These are phyloP conservation scores for Apoda limacodes DNA, from an alignment of 2,888 invertebrate species.

Conservation along the genomic window DNA sequence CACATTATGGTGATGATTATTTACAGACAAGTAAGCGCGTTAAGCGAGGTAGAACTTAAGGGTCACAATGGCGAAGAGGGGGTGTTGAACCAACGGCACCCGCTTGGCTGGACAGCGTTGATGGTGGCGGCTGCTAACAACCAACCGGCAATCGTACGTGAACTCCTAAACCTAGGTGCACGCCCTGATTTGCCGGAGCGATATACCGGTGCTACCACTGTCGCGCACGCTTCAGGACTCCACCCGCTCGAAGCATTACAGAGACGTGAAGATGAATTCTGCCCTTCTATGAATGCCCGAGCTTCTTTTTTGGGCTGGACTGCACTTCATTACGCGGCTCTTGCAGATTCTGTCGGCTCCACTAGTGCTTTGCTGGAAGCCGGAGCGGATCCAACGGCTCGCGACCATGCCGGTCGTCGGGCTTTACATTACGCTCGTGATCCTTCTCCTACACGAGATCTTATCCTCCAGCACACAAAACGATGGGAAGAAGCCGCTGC, in stretches of 20 bases:
- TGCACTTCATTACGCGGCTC: constrained; percentile 88
- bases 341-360: constrained; percentile 75
- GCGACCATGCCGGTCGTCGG: constrained; percentile 83
- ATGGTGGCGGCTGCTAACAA: constrained; percentile 88
- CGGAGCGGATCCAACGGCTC: constrained; percentile 79
- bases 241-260: constrained; percentile 79
- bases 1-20: too few relatives aligned
- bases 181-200: constrained; percentile 81
- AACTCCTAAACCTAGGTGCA: constrained; percentile 80
- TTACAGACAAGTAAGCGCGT: constrained; percentile 39
- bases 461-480: constrained; percentile 67
- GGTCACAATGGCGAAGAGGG: constrained; percentile 35
- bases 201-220: constrained; percentile 76
- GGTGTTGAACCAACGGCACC: constrained; percentile 78
- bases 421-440: constrained; percentile 80
- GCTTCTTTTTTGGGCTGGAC: constrained; percentile 89
- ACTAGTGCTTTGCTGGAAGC: constrained; percentile 75
- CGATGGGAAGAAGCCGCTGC: constrained; percentile 63
- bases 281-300: constrained; percentile 74
- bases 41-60: constrained; percentile 18
- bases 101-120: constrained; percentile 88
- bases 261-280: constrained; percentile 86
- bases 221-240: constrained; percentile 74
- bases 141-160: constrained; percentile 68
- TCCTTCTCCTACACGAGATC: constrained; percentile 69